Percentiles rank a stretch among this genome's conserved stretches.
These are phyloP conservation scores for Oxygymnocypris stewartii DNA, from an alignment of 2,113 vertebrate species.

Conservation along the genomic window DNA sequence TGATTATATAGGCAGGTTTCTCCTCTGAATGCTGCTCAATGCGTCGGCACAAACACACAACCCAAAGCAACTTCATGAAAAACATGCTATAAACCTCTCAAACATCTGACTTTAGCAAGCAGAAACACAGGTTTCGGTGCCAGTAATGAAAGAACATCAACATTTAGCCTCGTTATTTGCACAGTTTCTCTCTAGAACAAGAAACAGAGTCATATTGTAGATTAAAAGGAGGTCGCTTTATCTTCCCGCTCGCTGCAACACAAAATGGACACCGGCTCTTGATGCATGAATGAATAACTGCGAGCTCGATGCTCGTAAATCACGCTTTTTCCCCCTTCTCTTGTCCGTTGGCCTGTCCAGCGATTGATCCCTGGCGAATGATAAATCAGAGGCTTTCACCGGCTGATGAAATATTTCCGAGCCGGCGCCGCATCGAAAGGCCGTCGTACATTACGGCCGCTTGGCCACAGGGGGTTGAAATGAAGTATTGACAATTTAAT, in stretches of 20 bases:
- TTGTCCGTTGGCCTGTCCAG: constrained; percentile 14
- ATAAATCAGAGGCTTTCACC: constrained; percentile 48
- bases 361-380: constrained; percentile 41
- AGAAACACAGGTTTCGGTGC: no score
- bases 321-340: constrained; percentile 17
- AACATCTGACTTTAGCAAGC: background rate
- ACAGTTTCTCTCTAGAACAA: background rate
- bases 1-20: constrained; percentile 70
- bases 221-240: constrained; percentile 11
- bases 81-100: background rate
- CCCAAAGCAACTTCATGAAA: background rate
- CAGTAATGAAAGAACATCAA: background rate
- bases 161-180: background rate
- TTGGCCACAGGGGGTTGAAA: constrained; percentile 53
- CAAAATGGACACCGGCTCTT: constrained; percentile 6
- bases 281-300: constrained; percentile 38
- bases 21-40: constrained; percentile 10
- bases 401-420: constrained; percentile 56
- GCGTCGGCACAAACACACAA: background rate
- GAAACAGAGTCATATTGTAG: background rate
- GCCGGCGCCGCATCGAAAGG: constrained; percentile 35
- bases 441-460: constrained; percentile 44
- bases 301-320: constrained; percentile 43
- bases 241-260: background rate
- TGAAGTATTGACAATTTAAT: constrained; percentile 72